Evolutionary conservation across 1,140 invertebrate genomes (phyloP).

Genomic region (Bombus vancouverensis): DNA sequence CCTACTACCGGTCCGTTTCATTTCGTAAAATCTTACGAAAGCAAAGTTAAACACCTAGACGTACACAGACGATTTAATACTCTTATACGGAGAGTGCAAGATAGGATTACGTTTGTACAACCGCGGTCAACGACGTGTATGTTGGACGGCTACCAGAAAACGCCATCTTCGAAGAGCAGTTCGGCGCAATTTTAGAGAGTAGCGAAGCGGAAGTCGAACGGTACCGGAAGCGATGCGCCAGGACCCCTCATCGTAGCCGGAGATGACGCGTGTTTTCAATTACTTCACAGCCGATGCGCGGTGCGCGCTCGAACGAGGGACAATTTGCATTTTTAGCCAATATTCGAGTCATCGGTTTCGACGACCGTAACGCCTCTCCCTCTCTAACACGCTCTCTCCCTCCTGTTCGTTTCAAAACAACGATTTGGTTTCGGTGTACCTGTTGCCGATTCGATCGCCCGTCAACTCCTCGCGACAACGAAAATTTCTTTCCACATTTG

Average conservation of each 20-base stretch:
- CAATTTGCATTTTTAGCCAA: constrained; percentile 80
- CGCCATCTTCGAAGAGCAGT: no score
- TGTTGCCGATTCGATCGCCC: not conserved
- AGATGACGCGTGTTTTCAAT: constrained; percentile 78
- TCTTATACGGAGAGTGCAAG: no score
- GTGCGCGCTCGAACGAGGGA: constrained; percentile 49
- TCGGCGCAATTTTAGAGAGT: not conserved
- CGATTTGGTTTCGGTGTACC: not conserved
- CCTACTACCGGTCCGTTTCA: no score
- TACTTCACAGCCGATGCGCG: constrained; percentile 44
- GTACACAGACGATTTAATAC: no score
- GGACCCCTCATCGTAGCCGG: constrained; percentile 19
- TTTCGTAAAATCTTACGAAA: no score
- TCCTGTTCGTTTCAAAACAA: not conserved
- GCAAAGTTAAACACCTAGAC: no score
- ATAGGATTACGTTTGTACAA: no score
- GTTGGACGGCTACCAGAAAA: no score
- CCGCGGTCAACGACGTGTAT: no score
- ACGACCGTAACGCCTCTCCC: not conserved
- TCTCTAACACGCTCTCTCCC: no score
- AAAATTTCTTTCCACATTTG: not conserved
- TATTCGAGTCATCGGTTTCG: constrained; percentile 63
- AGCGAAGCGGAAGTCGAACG: not conserved
- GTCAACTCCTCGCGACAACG: not conserved
- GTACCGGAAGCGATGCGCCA: not conserved